These are phyloP conservation scores for Sphaeridia pumilis DNA, from an alignment of 2,888 invertebrate genomes.

Conservation along the genomic window DNA sequence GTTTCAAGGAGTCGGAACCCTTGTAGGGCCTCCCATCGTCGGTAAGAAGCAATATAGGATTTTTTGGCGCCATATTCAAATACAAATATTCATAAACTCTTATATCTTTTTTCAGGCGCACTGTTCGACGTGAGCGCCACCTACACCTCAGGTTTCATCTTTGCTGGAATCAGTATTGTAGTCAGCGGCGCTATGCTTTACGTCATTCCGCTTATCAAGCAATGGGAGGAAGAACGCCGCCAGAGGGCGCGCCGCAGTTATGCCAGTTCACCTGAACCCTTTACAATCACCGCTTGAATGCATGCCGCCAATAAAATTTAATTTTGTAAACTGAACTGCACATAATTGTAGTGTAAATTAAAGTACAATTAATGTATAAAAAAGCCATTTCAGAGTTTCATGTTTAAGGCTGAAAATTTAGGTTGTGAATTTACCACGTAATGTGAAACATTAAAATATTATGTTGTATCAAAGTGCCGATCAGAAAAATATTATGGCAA, in stretches of 20 bases:
- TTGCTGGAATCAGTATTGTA: slow-evolving; percentile 75
- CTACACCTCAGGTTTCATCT: slow-evolving; percentile 54
- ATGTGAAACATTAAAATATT: no score
- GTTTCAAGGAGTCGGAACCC: slow-evolving; percentile 86
- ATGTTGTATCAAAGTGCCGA: no score
- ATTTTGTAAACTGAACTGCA: no score
- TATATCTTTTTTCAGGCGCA: slow-evolving; percentile 5
- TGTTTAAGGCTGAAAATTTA: no score
- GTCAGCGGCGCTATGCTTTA: slow-evolving; percentile 80
- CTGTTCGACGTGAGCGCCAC: slow-evolving; percentile 14
- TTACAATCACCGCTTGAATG: not conserved
- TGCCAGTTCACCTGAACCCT: not conserved
- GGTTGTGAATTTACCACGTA: no score
- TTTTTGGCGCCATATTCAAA: not conserved
- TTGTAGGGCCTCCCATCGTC: slow-evolving; percentile 84
- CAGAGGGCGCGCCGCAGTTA: not conserved
- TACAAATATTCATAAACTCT: not conserved
- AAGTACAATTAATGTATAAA: no score
- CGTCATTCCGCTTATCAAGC: slow-evolving; percentile 61
- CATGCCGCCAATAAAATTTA: not conserved
- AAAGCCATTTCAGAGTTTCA: no score
- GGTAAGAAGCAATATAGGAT: no score
- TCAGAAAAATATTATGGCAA: no score
- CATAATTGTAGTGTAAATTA: no score
- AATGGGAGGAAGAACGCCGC: slow-evolving; percentile 24